Base-by-base conservation (phyloP, 2,113 vertebrate species). In the Eublepharis macularius region DNA sequence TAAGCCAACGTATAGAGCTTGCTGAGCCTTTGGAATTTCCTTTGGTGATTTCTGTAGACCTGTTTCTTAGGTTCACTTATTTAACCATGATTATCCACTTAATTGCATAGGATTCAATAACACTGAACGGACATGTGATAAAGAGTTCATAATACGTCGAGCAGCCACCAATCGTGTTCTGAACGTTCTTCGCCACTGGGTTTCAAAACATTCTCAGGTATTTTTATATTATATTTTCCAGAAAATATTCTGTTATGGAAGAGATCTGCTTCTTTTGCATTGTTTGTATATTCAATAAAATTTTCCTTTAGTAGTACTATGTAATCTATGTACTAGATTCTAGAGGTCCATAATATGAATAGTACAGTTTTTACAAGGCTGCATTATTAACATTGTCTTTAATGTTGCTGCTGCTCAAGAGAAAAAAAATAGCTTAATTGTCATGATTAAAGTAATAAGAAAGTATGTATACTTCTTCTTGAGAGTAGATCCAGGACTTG, bases 181-280 rank as follows among this genome's bases (percentile, higher is more conserved):
- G 82, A 99, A 99, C 39, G 98, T 99, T 86, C 96, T 99, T 90
- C 98, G 99, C 36, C 99, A 99, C 96, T 99, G 99, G 99, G 98
- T 99, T 86, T 99, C 98, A 91, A 99, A 99, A 90, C 99, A 99
- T 68, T 98, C 98, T 4, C 99, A 99, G 98, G 99, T 99, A 95
- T 85, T 51, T 36, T 49, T 16, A 65, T 86, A 81, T 66, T 82
- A 14, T 49, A 2, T 34, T 54, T 74, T 45, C 26, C 26, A 39
- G 6, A 14, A 36, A 36, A 60, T 10, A 10, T 1, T 41, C 69
- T 34, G 8, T 36, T 76, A 34, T 63, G 24, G 36, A 80, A 63
- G 32, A 74, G 2, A 63, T 41, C 14, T n/a, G 24, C 29, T n/a
- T 77, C 49, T 1, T 57, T 57, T 76, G 13, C 21, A 36, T 51